phyloP scores from a whole-genome alignment of 2,797 vertebrate genomes.

The Gymnothorax reevesii region DNA sequence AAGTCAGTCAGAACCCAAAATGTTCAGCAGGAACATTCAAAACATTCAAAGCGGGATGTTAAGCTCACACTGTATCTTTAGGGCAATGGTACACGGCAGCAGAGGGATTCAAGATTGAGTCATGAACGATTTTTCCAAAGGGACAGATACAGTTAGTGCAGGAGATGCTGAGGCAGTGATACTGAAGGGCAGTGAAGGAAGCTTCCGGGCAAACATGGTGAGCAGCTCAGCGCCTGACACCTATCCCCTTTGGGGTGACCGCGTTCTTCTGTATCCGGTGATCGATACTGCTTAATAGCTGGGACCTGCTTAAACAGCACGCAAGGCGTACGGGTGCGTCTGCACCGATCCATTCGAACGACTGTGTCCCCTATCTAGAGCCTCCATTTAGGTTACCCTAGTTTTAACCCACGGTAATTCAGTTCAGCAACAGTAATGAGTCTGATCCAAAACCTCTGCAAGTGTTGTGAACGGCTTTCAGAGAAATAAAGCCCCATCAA shows the following conservation, averaged over 20 bases:
- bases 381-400: too few relatives aligned
- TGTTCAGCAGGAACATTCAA: conserved; percentile 30
- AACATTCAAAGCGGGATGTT: conserved; percentile 37
- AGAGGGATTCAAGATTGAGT: conserved; percentile 45
- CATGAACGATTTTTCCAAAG: conserved; percentile 42
- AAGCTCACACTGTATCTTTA: conserved; percentile 36
- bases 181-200: conserved; percentile 61
- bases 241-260: conserved; percentile 40
- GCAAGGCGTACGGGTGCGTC: conserved; percentile 32
- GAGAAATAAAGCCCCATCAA: too few relatives aligned
- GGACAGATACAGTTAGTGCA: conserved; percentile 49
- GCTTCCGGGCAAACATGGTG: conserved; percentile 31
- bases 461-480: too few relatives aligned
- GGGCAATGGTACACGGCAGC: neutral
- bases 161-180: conserved; percentile 61
- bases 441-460: too few relatives aligned
- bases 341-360: conserved; percentile 48
- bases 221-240: conserved; percentile 45
- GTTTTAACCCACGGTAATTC: too few relatives aligned
- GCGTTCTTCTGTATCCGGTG: conserved; percentile 45
- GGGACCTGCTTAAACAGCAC: conserved; percentile 43
- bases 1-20: conserved; percentile 29
- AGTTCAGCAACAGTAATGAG: too few relatives aligned
- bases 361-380: conserved; percentile 30
- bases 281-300: conserved; percentile 57